phyloP scores from a whole-genome alignment of 2,888 invertebrate genomes.

The Odontothrips loti region DNA sequence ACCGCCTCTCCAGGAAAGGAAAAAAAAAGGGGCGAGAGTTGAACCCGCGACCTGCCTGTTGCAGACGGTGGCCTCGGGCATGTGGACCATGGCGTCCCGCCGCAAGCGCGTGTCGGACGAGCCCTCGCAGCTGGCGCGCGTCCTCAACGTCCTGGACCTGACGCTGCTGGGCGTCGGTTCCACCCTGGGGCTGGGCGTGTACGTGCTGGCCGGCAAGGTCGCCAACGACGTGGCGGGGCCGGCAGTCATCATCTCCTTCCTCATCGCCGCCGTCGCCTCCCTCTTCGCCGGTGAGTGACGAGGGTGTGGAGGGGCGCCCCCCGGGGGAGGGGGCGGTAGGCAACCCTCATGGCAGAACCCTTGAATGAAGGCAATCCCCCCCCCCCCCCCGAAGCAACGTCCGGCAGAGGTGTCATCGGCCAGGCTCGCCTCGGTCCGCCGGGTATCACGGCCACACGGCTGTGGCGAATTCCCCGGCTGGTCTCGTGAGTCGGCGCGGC shows the following conservation, averaged over 20 bases:
- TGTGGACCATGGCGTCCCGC: slow-evolving; percentile 1
- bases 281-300: slow-evolving; percentile 75
- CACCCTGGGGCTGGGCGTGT: slow-evolving; percentile 89
- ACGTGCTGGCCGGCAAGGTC: slow-evolving; percentile 86
- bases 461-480: too few relatives aligned
- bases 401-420: too few relatives aligned
- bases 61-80: not conserved
- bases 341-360: too few relatives aligned
- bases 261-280: slow-evolving; percentile 88
- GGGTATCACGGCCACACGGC: too few relatives aligned
- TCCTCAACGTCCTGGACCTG: slow-evolving; percentile 75
- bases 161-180: slow-evolving; percentile 83
- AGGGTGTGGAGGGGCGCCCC: too few relatives aligned
- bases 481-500: too few relatives aligned
- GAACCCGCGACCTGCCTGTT: not conserved
- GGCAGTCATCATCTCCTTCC: slow-evolving; percentile 82
- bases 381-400: too few relatives aligned
- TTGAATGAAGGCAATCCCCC: too few relatives aligned
- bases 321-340: too few relatives aligned
- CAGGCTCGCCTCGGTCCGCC: too few relatives aligned
- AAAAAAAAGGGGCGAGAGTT: too few relatives aligned
- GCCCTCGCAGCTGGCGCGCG: slow-evolving; percentile 55
- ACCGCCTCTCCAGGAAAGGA: too few relatives aligned
- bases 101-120: slow-evolving; percentile 39
- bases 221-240: slow-evolving; percentile 86